A percentile compares a stretch with the other conserved stretches of the same genome.
phyloP scores from a whole-genome alignment of 2,113 vertebrate species.

The Trachemys scripta region DNA sequence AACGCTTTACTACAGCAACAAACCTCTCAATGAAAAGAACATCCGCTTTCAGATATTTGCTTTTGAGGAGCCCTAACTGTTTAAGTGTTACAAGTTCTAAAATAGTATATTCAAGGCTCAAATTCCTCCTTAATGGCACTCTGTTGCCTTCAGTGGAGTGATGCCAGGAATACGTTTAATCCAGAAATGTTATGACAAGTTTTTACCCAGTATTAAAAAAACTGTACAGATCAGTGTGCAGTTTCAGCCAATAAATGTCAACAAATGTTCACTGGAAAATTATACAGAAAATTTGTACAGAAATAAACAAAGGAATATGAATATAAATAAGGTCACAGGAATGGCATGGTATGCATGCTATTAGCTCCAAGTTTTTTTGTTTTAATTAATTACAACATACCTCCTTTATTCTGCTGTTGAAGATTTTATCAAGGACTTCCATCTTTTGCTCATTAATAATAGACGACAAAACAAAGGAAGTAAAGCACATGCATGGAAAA shows the following conservation, averaged over 20 bases:
- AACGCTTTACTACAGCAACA: background rate
- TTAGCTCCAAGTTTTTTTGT: background rate
- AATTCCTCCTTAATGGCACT: background rate
- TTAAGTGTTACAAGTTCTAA: background rate
- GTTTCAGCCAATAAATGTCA: background rate
- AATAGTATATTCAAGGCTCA: background rate
- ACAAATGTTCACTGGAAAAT: background rate
- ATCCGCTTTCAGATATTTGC: background rate
- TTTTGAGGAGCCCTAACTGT: background rate
- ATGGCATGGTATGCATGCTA: background rate
- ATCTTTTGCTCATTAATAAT: slow-evolving; percentile 20
- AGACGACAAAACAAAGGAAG: background rate
- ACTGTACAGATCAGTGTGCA: background rate
- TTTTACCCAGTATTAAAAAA: background rate
- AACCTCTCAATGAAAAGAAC: background rate
- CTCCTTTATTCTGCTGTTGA: background rate
- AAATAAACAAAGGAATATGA: background rate
- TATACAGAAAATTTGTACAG: background rate
- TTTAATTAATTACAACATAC: background rate
- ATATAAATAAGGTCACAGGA: background rate
- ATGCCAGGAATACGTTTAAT: background rate
- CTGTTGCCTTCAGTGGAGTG: background rate
- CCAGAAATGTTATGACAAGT: background rate
- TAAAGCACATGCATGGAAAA: slow-evolving; percentile 23
- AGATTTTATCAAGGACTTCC: slow-evolving; percentile 15